Percentiles rank a stretch among this genome's conserved stretches.
Evolutionary conservation across 1,140 invertebrate species (phyloP).

Genomic region (Paracyclopina nana): DNA sequence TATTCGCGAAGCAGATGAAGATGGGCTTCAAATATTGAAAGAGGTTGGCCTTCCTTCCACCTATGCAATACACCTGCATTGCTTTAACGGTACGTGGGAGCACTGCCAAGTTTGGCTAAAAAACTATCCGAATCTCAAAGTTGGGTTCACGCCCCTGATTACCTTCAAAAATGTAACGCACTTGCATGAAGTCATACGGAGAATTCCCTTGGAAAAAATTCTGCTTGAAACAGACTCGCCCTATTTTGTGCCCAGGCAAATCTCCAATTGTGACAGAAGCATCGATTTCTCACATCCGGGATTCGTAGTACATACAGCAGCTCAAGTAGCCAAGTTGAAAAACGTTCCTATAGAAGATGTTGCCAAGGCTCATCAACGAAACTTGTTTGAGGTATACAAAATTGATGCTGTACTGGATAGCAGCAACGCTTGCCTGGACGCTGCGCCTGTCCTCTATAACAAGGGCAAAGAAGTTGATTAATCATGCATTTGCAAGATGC

Average conservation of each 20-base stretch:
- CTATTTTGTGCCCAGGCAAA: conserved; percentile 28
- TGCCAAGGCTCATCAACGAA: not conserved
- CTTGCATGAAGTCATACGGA: conserved; percentile 25
- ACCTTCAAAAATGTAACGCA: conserved; percentile 24
- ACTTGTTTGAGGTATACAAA: not conserved
- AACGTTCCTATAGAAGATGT: not conserved
- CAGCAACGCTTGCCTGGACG: too few species aligned
- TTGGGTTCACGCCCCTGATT: conserved; percentile 30
- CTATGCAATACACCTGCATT: conserved; percentile 30
- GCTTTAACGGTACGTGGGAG: conserved; percentile 27
- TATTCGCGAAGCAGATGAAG: conserved; percentile 28
- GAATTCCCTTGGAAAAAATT: conserved; percentile 27
- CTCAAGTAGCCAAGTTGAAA: conserved; percentile 10
- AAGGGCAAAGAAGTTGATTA: too few species aligned
- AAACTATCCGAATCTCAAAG: conserved; percentile 27
- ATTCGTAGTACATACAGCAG: conserved; percentile 15
- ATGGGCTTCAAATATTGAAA: conserved; percentile 26
- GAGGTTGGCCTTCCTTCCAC: conserved; percentile 27
- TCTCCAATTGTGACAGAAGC: conserved; percentile 4
- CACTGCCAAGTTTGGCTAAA: conserved; percentile 26
- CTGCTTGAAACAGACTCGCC: conserved; percentile 33
- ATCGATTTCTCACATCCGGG: conserved; percentile 15
- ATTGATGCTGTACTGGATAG: too few species aligned
- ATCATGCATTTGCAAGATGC: too few species aligned
- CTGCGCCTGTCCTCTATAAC: too few species aligned